phyloP scores from a whole-genome alignment of 1,140 invertebrate species.

The Papilio polytes region DNA sequence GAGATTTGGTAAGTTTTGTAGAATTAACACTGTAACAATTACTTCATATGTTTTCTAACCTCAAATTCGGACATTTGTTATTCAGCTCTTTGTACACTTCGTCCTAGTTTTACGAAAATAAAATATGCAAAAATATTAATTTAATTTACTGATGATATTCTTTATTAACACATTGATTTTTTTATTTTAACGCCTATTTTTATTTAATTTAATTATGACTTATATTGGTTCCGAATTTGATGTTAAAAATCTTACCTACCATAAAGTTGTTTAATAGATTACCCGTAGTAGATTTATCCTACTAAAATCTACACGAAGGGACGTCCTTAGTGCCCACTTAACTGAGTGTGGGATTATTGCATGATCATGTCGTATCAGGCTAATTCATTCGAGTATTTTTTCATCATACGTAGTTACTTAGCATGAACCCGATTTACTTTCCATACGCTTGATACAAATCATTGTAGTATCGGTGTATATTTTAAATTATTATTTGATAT shows the following conservation, averaged over 20 bases:
- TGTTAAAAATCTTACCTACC: background rate
- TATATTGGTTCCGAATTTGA: background rate
- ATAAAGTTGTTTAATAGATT: background rate
- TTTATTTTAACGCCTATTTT: too few relatives aligned
- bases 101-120: too few relatives aligned
- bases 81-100: background rate
- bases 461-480: slow-evolving; percentile 26
- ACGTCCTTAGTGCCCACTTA: background rate
- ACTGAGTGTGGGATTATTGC: slow-evolving; percentile 40
- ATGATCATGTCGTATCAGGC: slow-evolving; percentile 52
- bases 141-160: too few relatives aligned
- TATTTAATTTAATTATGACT: background rate
- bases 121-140: too few relatives aligned
- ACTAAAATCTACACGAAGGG: background rate
- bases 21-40: background rate
- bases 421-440: slow-evolving; percentile 19
- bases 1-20: slow-evolving; percentile 56
- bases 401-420: background rate
- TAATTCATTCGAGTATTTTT: slow-evolving; percentile 23
- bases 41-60: background rate
- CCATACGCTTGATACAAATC: slow-evolving; percentile 26
- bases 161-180: too few relatives aligned
- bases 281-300: background rate
- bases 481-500: background rate
- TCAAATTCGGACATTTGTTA: background rate